phyloP scores from a whole-genome alignment of 2,113 vertebrate genomes.

The Passer domesticus region DNA sequence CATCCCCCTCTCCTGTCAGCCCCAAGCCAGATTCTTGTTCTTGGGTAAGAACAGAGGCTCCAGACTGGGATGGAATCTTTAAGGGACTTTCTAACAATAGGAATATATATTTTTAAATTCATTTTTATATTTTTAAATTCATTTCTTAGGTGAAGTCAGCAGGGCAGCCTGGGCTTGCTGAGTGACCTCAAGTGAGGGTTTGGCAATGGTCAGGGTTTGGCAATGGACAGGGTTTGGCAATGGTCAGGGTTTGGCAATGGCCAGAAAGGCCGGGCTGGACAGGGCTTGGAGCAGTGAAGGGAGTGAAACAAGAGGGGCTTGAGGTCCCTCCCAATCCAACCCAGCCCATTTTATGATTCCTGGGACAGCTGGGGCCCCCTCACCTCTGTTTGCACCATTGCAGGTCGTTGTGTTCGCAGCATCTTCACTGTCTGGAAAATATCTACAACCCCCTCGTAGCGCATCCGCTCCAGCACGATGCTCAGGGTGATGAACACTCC shows the following conservation, averaged over 20 bases:
- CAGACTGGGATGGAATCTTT: not conserved
- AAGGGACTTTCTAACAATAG: not conserved
- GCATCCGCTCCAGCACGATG: conserved; percentile 97
- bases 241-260: not conserved
- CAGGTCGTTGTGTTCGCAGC: conserved; percentile 96
- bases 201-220: not conserved
- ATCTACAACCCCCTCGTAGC: conserved; percentile 96
- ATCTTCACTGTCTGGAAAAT: conserved; percentile 99
- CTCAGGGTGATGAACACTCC: conserved; percentile 97
- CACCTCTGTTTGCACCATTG: conserved; percentile 99
- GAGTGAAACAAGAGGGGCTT: not conserved
- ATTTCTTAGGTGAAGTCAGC: not conserved
- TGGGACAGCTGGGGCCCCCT: not conserved
- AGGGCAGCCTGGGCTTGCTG: not conserved
- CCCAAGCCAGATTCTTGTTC: not conserved
- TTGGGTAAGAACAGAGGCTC: accelerated
- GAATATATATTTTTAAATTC: not conserved
- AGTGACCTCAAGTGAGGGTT: not conserved
- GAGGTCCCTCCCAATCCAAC: not conserved
- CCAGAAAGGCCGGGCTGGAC: not conserved
- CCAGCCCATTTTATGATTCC: not conserved
- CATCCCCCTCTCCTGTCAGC: not conserved
- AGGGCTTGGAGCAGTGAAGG: not conserved
- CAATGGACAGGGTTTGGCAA: too few species aligned
- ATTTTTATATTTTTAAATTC: not conserved